A percentile compares a stretch with the other conserved stretches of the same genome.
These are phyloP conservation scores for Quadroppia sp. DNA, from an alignment of 2,888 invertebrate species.

Conservation along the genomic window DNA sequence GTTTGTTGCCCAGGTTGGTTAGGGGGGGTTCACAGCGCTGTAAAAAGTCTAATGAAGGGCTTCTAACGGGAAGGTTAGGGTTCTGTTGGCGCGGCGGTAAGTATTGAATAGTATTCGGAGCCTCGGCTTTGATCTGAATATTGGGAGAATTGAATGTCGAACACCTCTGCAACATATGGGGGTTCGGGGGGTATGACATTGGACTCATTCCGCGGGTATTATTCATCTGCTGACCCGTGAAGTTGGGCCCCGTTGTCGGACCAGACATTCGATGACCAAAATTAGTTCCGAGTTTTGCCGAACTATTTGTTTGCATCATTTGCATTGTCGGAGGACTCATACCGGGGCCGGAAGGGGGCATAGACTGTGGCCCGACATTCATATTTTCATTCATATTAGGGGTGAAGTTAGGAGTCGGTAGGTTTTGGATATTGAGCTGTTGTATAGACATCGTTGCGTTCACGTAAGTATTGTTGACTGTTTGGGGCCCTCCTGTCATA, in stretches of 20 bases:
- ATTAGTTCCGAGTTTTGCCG: constrained; percentile 52
- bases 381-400: constrained; percentile 48
- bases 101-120: constrained; percentile 97
- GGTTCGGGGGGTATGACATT: constrained; percentile 42
- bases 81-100: constrained; percentile 87
- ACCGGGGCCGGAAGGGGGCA: constrained; percentile 37
- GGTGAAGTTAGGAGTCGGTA: constrained; percentile 50
- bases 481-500: constrained; percentile 51
- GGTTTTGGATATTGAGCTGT: constrained; percentile 56
- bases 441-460: constrained; percentile 57
- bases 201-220: constrained; percentile 21
- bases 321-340: constrained; percentile 44
- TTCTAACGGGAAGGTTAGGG: constrained; percentile 57
- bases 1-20: constrained; percentile 65
- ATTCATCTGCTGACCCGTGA: constrained; percentile 12
- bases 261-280: constrained; percentile 51
- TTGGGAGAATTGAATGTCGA: constrained; percentile 66
- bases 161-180: constrained; percentile 47
- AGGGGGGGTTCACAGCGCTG: constrained; percentile 82
- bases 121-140: constrained; percentile 85
- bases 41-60: constrained; percentile 82
- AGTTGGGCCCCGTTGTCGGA: neutral
- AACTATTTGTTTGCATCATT: constrained; percentile 43
- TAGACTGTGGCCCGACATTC: constrained; percentile 13
- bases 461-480: constrained; percentile 57